A percentile compares a stretch with the other conserved stretches of the same genome.
These are phyloP conservation scores for Austrofundulus limnaeus DNA, from an alignment of 2,113 vertebrate species.

Conservation along the genomic window DNA sequence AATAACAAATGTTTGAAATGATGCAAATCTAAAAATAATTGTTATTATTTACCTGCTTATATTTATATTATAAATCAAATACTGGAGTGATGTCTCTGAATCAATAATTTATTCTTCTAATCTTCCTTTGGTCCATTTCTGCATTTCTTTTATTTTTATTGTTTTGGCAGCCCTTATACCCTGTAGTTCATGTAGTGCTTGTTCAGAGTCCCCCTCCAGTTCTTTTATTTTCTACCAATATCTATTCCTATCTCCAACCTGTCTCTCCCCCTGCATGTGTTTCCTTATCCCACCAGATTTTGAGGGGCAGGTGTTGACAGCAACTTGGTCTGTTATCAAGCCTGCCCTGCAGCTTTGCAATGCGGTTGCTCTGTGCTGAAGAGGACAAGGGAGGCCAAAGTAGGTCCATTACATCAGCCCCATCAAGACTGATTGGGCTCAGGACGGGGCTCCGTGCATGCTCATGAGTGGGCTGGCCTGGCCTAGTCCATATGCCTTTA, in stretches of 20 bases:
- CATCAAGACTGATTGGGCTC: constrained; percentile 79
- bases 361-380: constrained; percentile 55
- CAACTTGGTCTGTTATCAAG: constrained; percentile 69
- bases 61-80: not conserved
- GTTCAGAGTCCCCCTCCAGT: not conserved
- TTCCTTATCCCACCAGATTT: constrained; percentile 59
- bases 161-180: not conserved
- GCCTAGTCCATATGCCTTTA: constrained; percentile 79
- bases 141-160: not conserved
- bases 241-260: constrained; percentile 35
- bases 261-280: constrained; percentile 56
- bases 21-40: not conserved
- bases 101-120: not conserved
- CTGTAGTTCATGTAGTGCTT: constrained; percentile 10
- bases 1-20: not conserved
- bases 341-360: constrained; percentile 55
- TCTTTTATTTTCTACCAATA: constrained; percentile 6
- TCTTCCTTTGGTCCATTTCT: too few species aligned
- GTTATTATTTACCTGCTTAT: not conserved
- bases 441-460: constrained; percentile 56
- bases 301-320: constrained; percentile 74
- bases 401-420: constrained; percentile 78
- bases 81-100: not conserved
- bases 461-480: constrained; percentile 56
- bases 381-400: constrained; percentile 66